phyloP scores from a whole-genome alignment of 2,888 invertebrate genomes.

The Metopia argyrocephala region DNA sequence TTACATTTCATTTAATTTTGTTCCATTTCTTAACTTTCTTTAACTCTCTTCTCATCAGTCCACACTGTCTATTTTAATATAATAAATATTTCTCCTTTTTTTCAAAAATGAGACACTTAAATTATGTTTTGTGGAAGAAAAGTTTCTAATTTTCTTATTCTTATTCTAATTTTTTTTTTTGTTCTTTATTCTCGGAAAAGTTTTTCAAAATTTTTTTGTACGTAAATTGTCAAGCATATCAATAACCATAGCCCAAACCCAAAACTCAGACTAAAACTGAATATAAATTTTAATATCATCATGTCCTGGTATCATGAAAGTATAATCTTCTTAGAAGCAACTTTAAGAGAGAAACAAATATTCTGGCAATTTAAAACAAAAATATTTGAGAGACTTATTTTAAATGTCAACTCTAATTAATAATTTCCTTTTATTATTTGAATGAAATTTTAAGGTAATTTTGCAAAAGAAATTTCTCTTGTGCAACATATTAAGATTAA shows the following conservation, averaged over 20 bases:
- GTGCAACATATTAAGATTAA: neutral
- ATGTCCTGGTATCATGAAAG: neutral
- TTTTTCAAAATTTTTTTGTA: neutral
- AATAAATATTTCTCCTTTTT: no score
- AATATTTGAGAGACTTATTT: neutral
- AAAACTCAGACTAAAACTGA: neutral
- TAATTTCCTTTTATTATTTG: constrained; percentile 10
- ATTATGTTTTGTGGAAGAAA: no score
- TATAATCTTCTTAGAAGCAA: neutral
- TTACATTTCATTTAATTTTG: no score
- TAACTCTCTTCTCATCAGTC: no score
- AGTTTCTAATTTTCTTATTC: no score
- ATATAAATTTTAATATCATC: neutral
- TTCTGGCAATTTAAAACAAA: neutral
- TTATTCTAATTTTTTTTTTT: neutral
- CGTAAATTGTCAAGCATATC: neutral
- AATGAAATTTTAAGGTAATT: constrained; percentile 4
- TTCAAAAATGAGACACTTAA: no score
- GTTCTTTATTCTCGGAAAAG: neutral
- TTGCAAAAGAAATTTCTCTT: neutral
- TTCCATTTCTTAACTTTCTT: no score
- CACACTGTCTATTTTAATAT: no score
- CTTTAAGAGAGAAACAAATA: neutral
- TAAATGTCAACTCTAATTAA: constrained; percentile 13
- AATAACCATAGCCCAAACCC: neutral